Evolutionary conservation across 2,797 vertebrate species (phyloP).

Genomic region (Apogon hyalosoma): DNA sequence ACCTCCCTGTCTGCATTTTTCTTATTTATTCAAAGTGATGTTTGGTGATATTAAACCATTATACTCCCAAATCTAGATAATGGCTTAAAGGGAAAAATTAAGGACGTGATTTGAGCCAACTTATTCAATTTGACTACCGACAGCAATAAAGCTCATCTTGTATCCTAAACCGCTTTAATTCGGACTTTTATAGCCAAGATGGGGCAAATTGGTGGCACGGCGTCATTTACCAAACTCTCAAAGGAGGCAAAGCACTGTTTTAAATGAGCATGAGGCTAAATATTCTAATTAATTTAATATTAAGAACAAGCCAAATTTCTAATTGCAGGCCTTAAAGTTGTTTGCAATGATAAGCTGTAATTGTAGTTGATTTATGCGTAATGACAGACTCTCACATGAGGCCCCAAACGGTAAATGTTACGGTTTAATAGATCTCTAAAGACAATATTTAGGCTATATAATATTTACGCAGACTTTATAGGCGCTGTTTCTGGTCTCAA

Average conservation of each 20-base stretch:
- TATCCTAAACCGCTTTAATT: conserved; percentile 41
- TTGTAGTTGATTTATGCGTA: conserved; percentile 18
- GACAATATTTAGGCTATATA: conserved; percentile 12
- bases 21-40: conserved; percentile 11
- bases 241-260: conserved; percentile 17
- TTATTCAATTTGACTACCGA: conserved; percentile 29
- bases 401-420: not conserved
- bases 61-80: conserved; percentile 4
- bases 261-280: conserved; percentile 19
- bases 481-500: conserved; percentile 1
- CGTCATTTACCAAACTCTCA: conserved; percentile 24
- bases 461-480: conserved; percentile 19
- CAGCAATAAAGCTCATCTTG: conserved; percentile 28
- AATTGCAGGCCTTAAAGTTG: not conserved
- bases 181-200: not conserved
- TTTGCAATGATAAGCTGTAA: conserved; percentile 12
- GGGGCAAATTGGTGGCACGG: conserved; percentile 2
- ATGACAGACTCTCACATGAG: conserved; percentile 16
- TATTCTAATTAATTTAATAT: conserved; percentile 51
- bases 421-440: conserved; percentile 22
- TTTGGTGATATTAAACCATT: conserved; percentile 8
- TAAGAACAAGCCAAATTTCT: conserved; percentile 14
- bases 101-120: conserved; percentile 17
- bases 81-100: conserved; percentile 18
- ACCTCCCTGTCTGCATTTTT: not conserved